These are phyloP conservation scores for Tachysurus vachellii DNA, from an alignment of 2,113 vertebrate species.

Conservation along the genomic window DNA sequence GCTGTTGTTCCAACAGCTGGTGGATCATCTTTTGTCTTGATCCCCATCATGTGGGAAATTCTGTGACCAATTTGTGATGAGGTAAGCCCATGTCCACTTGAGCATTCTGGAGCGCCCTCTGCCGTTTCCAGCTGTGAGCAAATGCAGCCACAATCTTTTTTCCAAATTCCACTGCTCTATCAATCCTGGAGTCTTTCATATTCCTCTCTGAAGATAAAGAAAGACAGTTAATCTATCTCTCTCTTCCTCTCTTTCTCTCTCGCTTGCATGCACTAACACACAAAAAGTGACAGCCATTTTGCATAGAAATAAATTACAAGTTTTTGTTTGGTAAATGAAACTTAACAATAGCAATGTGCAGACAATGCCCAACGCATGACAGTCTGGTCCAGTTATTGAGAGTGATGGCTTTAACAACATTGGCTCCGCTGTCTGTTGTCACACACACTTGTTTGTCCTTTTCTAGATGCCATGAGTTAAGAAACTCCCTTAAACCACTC, in stretches of 20 bases:
- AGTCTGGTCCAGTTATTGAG: constrained; percentile 25
- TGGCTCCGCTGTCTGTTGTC: background rate
- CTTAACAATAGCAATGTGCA: constrained; percentile 27
- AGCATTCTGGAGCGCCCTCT: background rate
- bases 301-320: no score
- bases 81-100: constrained; percentile 3
- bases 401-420: background rate
- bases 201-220: background rate
- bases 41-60: constrained; percentile 26
- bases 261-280: no score
- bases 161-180: no score
- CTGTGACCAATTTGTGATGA: constrained; percentile 14
- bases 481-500: background rate
- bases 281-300: no score
- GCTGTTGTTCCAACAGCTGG: constrained; percentile 34
- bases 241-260: no score
- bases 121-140: constrained; percentile 17
- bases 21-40: constrained; percentile 30
- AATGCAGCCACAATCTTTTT: constrained; percentile 17
- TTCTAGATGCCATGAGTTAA: background rate
- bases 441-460: constrained; percentile 26
- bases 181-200: background rate
- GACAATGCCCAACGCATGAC: constrained; percentile 16
- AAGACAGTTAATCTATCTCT: background rate
- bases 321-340: constrained; percentile 23